phyloP scores from a whole-genome alignment of 2,113 vertebrate genomes.

The Lepidothrix coronata region DNA sequence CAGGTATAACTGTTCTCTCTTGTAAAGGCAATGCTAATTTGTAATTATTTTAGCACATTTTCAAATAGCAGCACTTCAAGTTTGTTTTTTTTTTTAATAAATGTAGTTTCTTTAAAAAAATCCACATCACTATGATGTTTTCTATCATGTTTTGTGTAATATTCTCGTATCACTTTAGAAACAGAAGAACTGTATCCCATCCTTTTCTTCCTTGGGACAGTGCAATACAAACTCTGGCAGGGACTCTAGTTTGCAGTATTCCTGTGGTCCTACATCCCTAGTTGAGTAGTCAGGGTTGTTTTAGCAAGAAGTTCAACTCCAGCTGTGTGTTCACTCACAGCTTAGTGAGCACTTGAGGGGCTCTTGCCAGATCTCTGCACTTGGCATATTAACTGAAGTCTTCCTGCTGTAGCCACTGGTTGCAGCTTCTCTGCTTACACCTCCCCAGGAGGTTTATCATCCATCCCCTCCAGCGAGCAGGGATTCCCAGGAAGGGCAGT shows the following conservation, averaged over 20 bases:
- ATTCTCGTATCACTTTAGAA: neutral
- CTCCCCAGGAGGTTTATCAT: neutral
- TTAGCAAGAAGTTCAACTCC: neutral
- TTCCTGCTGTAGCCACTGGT: neutral
- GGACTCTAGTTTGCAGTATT: neutral
- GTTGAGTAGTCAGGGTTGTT: neutral
- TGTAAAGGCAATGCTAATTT: neutral
- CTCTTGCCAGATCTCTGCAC: neutral
- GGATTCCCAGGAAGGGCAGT: neutral
- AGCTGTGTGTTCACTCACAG: neutral
- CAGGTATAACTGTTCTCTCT: slow-evolving; percentile 75
- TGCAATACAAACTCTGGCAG: neutral
- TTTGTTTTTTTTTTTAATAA: neutral
- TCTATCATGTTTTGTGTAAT: neutral
- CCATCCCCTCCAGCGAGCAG: accelerated
- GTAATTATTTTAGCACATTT: neutral
- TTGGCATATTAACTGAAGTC: accelerated
- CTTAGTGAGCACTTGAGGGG: neutral
- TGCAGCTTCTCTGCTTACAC: neutral
- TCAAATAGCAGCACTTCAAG: neutral
- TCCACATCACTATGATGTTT: neutral
- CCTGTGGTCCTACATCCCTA: neutral
- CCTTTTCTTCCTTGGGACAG: neutral
- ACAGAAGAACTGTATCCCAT: neutral
- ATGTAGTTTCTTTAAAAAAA: neutral